These are phyloP conservation scores for Amphiprion ocellaris DNA, from an alignment of 2,113 vertebrate genomes.

Conservation along the genomic window DNA sequence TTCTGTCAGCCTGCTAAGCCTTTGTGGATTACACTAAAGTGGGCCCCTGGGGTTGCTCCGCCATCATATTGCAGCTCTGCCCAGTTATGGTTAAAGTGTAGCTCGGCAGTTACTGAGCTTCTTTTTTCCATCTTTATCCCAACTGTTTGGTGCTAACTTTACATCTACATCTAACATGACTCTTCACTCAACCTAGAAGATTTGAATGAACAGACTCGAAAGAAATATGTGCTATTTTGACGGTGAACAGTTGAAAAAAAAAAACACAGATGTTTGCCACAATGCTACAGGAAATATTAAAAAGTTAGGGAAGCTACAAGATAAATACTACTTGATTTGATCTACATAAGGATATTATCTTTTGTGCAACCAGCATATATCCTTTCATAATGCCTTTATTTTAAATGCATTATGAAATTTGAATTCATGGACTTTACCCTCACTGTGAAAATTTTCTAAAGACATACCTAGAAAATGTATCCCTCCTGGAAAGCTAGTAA, in stretches of 20 bases:
- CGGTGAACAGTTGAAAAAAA: too few species aligned
- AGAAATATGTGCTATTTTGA: not conserved
- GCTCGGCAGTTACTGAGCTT: slow-evolving; percentile 32
- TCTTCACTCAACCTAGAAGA: not conserved
- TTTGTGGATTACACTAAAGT: slow-evolving; percentile 72
- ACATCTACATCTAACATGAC: not conserved
- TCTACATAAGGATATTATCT: not conserved
- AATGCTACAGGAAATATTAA: too few species aligned
- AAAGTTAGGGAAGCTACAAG: not conserved
- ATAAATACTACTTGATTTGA: not conserved
- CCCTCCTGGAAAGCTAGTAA: not conserved
- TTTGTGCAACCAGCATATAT: not conserved
- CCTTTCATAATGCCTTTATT: not conserved
- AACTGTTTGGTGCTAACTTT: slow-evolving; percentile 14
- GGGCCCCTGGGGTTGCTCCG: slow-evolving; percentile 69
- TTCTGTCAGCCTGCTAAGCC: slow-evolving; percentile 77
- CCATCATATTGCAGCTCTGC: slow-evolving; percentile 57
- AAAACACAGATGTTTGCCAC: too few species aligned
- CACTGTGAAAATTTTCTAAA: not conserved
- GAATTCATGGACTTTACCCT: not conserved
- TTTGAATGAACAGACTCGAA: not conserved
- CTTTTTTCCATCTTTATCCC: slow-evolving; percentile 30
- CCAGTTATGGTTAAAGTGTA: slow-evolving; percentile 59
- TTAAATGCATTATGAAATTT: not conserved
- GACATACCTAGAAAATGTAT: not conserved